These are phyloP conservation scores for Nomada goodeniana DNA, from an alignment of 2,888 invertebrate species.

Conservation along the genomic window DNA sequence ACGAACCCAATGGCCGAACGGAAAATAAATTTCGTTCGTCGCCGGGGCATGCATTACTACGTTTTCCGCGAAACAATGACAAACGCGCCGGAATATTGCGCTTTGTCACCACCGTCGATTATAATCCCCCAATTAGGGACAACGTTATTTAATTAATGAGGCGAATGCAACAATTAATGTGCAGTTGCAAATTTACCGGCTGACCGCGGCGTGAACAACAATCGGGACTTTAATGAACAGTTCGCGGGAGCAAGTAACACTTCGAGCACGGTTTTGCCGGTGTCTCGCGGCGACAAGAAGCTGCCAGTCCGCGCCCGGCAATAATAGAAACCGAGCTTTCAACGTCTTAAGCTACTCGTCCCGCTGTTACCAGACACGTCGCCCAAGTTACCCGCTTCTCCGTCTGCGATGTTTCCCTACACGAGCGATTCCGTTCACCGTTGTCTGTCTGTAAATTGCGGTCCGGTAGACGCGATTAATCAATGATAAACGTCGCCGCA, in stretches of 20 bases:
- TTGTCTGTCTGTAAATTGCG: no score
- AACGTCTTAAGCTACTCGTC: slow-evolving; percentile 41
- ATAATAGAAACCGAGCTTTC: slow-evolving; percentile 41
- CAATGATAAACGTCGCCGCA: neutral
- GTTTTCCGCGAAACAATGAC: neutral
- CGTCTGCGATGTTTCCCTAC: neutral
- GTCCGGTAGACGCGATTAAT: neutral
- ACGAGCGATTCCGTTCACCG: neutral
- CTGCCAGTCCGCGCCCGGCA: slow-evolving; percentile 20
- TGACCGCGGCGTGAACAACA: neutral
- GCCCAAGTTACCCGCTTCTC: neutral
- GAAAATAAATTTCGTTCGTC: slow-evolving; percentile 5
- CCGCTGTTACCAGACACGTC: slow-evolving; percentile 32
- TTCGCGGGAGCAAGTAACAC: slow-evolving; percentile 7
- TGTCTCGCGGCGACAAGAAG: neutral
- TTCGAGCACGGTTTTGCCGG: neutral
- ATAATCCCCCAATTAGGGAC: neutral
- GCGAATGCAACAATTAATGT: neutral
- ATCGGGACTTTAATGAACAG: slow-evolving; percentile 13
- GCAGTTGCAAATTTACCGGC: neutral
- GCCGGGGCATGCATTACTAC: neutral
- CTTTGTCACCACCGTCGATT: neutral
- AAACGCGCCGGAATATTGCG: neutral
- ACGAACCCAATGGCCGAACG: neutral
- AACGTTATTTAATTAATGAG: slow-evolving; percentile 18